Percentiles rank a stretch among this genome's conserved stretches.
Evolutionary conservation across 2,113 vertebrate species (phyloP).

Genomic region (Eidolon helvum): DNA sequence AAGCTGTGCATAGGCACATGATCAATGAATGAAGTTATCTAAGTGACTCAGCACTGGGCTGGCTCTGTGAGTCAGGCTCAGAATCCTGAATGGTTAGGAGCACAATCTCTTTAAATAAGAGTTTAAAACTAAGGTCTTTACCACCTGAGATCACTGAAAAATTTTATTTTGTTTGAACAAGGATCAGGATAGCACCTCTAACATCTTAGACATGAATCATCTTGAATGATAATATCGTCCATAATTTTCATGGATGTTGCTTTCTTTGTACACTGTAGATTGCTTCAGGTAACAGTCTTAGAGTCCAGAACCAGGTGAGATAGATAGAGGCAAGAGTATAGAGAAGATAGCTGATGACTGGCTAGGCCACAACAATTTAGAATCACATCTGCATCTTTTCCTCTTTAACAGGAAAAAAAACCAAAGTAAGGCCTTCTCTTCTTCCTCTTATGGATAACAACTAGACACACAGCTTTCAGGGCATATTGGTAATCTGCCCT

Average conservation of each 20-base stretch:
- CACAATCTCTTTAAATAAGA: conserved; percentile 31
- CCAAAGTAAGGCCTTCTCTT: not conserved
- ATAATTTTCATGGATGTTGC: not conserved
- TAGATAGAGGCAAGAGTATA: not conserved
- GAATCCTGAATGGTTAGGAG: conserved; percentile 7
- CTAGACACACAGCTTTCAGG: not conserved
- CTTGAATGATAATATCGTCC: not conserved
- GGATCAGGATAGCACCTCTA: not conserved
- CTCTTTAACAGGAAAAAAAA: not conserved
- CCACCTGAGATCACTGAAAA: not conserved
- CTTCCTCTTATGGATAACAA: conserved; percentile 21
- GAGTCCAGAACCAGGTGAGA: not conserved
- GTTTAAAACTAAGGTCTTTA: conserved; percentile 30
- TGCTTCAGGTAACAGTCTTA: not conserved
- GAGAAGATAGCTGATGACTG: not conserved
- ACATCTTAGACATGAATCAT: not conserved
- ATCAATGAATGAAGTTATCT: conserved; percentile 69
- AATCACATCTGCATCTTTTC: not conserved
- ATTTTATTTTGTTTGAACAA: conserved; percentile 34
- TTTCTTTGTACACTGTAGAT: not conserved
- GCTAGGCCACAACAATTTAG: not conserved
- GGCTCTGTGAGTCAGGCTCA: conserved; percentile 61
- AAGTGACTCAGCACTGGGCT: conserved; percentile 72
- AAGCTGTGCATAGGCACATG: conserved; percentile 70
- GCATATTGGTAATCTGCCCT: not conserved